These are phyloP conservation scores for Nyctibius grandis DNA, from an alignment of 2,797 vertebrate genomes.

Conservation along the genomic window DNA sequence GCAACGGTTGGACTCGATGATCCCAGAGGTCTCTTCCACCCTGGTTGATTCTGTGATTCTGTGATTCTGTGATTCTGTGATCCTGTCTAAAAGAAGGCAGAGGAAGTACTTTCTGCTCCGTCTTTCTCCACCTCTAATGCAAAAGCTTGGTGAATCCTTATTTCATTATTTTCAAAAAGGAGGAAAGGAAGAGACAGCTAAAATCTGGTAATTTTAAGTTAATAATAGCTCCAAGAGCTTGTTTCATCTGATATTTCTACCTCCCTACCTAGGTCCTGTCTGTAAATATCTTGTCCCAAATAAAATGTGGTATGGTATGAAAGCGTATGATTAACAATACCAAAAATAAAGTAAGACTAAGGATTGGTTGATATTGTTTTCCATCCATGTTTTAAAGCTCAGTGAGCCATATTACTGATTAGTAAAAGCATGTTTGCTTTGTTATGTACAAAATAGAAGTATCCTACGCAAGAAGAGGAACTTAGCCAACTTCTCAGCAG, in stretches of 20 bases:
- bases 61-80: no score
- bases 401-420: neutral
- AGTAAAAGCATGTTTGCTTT: neutral
- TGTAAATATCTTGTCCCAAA: neutral
- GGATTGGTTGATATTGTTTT: neutral
- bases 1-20: no score
- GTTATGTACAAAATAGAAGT: neutral
- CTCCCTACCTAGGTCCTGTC: neutral
- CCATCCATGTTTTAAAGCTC: neutral
- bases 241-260: neutral
- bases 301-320: neutral
- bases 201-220: neutral
- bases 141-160: neutral
- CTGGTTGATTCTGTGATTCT: no score
- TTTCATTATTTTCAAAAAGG: neutral
- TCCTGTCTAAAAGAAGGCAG: neutral
- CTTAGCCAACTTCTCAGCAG: neutral
- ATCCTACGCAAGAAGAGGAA: neutral
- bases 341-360: neutral
- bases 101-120: neutral
- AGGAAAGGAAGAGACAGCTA: neutral
- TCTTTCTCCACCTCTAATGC: neutral
- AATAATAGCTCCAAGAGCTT: neutral
- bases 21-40: no score
- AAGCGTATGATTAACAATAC: neutral